Evolutionary conservation across 2,113 vertebrate genomes (phyloP).

Genomic region (Nycticorax nycticorax): DNA sequence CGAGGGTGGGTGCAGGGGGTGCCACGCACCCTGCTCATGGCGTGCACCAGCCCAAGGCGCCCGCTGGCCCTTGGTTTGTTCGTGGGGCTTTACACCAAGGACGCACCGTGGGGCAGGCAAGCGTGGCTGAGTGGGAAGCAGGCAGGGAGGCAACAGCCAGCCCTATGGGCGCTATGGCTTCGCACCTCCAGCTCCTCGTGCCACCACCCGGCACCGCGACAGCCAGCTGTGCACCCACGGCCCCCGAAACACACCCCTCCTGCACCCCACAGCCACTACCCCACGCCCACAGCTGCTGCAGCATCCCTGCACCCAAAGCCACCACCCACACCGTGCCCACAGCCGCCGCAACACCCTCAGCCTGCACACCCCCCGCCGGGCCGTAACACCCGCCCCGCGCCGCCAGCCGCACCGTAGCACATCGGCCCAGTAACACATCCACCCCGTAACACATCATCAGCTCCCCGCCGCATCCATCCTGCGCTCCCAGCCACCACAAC

Average conservation of each 20-base stretch:
- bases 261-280: not conserved
- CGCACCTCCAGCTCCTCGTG: fast-evolving
- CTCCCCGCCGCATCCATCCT: fast-evolving
- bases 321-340: not conserved
- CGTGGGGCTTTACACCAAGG: not conserved
- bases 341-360: not conserved
- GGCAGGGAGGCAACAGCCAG: not conserved
- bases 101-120: fast-evolving
- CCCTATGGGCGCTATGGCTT: not conserved
- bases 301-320: not conserved
- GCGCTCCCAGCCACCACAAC: not conserved
- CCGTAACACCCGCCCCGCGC: fast-evolving
- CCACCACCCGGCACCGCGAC: fast-evolving
- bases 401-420: not conserved
- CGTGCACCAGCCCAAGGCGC: not conserved
- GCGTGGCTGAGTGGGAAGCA: no score
- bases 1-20: not conserved
- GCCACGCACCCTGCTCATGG: not conserved
- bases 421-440: not conserved
- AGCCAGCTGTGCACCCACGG: not conserved
- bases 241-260: not conserved
- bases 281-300: not conserved
- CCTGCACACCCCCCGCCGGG: fast-evolving
- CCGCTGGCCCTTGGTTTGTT: fast-evolving
- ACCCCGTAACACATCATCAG: not conserved